Base-by-base conservation (phyloP, 2,797 vertebrate species). In the Hylomyscus alleni region DNA sequence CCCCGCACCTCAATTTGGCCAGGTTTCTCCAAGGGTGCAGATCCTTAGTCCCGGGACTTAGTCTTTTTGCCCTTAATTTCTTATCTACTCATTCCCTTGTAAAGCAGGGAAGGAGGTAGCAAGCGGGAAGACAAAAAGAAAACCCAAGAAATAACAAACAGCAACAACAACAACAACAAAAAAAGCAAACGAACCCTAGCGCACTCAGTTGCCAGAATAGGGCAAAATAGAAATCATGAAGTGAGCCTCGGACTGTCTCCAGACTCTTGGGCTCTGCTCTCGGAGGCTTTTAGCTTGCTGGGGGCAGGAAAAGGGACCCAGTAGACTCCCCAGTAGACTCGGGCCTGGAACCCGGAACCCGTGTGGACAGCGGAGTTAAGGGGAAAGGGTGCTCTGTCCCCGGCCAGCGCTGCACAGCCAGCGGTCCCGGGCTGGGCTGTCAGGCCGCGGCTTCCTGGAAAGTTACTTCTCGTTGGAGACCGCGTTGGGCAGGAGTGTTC, bases 401-500 rank as follows among this genome's bases (percentile, higher is more conserved):
- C 20, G 44, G 60, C 81, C 84, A 3, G 78, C 47, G 17, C 47
- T 6, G 54, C n/a, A 31, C 94, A 47, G 75, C 94, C 97, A 19
- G 89, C 14, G 60, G 93, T 96, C 96, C 96, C 67, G 94, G 94
- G 92, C 20, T 67, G 31, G 65, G 92, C 96, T 31, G 88, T 89
- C 56, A 44, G 92, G 67, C 84, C 22, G 80, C 82, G 86, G 96
- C 98, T 98, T 98, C 98, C 98, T 97, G 98, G 98, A 98, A 98
- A 98, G 97, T 96, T 89, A 95, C 96, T 98, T 97, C 95, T 97
- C 1, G 91, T 93, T 97, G 98, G 98, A 98, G 90, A 83, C 56
- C 56, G 75, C 69, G 82, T 89, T 83, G 62, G 96, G 94, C 96
- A 96, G 96, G 73, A 90, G 91, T 80, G 97, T 97, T 98, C 97